Conservation (phyloP, 2,888 invertebrate genomes). For the Polydrusus pterygomalis region DNA sequence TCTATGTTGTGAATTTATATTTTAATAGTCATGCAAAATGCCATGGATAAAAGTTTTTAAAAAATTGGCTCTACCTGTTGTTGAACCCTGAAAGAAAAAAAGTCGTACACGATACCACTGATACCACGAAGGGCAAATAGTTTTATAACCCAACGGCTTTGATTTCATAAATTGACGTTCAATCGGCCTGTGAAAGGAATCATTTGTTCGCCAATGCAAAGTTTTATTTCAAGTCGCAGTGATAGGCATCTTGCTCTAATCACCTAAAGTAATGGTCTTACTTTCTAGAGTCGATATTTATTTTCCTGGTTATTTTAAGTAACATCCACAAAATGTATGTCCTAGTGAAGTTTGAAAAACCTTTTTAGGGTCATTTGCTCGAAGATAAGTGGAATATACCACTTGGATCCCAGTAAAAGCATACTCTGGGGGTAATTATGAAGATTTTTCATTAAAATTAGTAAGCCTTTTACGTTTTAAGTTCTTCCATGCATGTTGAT, state of each 20-base stretch:
- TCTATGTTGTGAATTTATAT: too few relatives aligned
- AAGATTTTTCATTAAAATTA: too few relatives aligned
- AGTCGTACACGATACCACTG: conserved; percentile 62
- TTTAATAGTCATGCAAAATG: too few relatives aligned
- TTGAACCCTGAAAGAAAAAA: conserved; percentile 63
- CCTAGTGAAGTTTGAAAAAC: conserved; percentile 43
- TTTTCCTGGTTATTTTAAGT: conserved; percentile 32
- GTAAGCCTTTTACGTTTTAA: too few relatives aligned
- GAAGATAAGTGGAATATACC: not conserved
- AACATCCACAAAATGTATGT: conserved; percentile 39
- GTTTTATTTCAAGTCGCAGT: conserved; percentile 33
- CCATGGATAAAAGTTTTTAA: too few relatives aligned
- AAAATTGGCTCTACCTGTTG: too few relatives aligned
- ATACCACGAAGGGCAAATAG: conserved; percentile 61
- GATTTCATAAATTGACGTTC: conserved; percentile 47
- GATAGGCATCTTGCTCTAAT: conserved; percentile 30
- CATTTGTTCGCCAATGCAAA: conserved; percentile 57
- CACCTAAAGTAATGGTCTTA: conserved; percentile 33
- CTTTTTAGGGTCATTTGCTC: conserved; percentile 16
- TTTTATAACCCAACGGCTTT: conserved; percentile 61
- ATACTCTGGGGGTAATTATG: conserved; percentile 17
- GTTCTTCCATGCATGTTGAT: too few relatives aligned
- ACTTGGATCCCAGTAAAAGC: conserved; percentile 41
- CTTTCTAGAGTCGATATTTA: conserved; percentile 44
- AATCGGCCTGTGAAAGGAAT: conserved; percentile 46